Evolutionary conservation across 2,113 vertebrate species (phyloP).

Genomic region (Pongo abelii): DNA sequence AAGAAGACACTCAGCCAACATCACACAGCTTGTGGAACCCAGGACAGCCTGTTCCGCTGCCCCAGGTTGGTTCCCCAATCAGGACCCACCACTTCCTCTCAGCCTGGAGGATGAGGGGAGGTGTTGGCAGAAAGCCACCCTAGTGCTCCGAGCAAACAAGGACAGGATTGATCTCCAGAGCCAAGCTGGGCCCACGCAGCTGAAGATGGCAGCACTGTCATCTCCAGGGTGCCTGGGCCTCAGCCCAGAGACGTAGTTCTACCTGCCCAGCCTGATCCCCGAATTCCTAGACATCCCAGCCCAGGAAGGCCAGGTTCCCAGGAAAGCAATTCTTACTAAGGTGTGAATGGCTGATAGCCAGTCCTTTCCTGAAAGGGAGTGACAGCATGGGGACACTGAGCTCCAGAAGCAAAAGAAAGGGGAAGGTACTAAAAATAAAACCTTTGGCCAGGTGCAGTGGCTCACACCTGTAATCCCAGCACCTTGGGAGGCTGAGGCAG

Average conservation of each 20-base stretch:
- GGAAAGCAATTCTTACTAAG: slow-evolving; percentile 38
- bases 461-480: too few species aligned
- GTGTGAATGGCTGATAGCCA: slow-evolving; percentile 14
- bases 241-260: background rate
- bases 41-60: background rate
- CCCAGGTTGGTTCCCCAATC: background rate
- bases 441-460: background rate
- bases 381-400: fast-evolving
- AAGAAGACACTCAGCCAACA: background rate
- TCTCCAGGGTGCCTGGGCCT: background rate
- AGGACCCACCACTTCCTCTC: background rate
- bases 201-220: background rate
- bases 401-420: background rate
- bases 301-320: background rate
- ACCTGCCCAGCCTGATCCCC: background rate
- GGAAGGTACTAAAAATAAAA: background rate
- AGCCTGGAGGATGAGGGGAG: background rate
- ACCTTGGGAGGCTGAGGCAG: too few species aligned
- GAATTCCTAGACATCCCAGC: background rate
- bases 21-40: background rate
- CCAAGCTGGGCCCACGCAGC: background rate
- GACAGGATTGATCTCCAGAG: background rate
- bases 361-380: background rate
- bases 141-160: background rate
- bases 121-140: background rate